A percentile compares a stretch with the other conserved stretches of the same genome.
These are phyloP conservation scores for Anabacerthia variegaticeps DNA, from an alignment of 2,797 vertebrate species.

Conservation along the genomic window DNA sequence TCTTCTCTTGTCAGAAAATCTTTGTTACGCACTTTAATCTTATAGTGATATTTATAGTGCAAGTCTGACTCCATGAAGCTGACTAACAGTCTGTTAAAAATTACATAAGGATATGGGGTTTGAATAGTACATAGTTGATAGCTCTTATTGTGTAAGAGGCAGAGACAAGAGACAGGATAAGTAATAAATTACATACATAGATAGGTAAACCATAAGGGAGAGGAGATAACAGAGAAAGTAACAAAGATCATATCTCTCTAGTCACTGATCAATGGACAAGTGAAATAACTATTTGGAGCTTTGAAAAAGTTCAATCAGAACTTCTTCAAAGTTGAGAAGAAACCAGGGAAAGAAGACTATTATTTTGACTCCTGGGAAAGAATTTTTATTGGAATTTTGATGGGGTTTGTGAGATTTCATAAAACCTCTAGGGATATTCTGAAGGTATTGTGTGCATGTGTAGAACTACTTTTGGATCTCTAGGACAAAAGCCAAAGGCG, in stretches of 20 bases:
- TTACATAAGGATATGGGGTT: not conserved
- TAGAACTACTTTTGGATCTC: not conserved
- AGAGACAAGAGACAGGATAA: not conserved
- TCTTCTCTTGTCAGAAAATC: not conserved
- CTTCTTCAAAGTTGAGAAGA: not conserved
- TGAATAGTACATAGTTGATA: not conserved
- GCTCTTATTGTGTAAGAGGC: not conserved
- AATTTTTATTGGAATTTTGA: not conserved
- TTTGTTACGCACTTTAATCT: not conserved
- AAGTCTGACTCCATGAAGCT: not conserved
- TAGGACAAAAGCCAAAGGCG: not conserved
- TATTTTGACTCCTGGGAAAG: not conserved
- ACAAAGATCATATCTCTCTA: fast-evolving
- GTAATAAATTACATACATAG: not conserved
- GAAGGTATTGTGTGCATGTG: not conserved
- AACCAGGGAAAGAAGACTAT: not conserved
- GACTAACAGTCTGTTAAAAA: not conserved
- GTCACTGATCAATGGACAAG: not conserved
- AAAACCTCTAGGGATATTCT: not conserved
- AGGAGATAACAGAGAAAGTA: not conserved
- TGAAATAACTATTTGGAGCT: not conserved
- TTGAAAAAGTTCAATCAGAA: not conserved
- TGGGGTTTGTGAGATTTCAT: not conserved
- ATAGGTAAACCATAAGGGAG: not conserved
- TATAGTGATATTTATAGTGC: not conserved